Conservation (phyloP, 2,888 invertebrate genomes). For the Oligia fasciuncula region DNA sequence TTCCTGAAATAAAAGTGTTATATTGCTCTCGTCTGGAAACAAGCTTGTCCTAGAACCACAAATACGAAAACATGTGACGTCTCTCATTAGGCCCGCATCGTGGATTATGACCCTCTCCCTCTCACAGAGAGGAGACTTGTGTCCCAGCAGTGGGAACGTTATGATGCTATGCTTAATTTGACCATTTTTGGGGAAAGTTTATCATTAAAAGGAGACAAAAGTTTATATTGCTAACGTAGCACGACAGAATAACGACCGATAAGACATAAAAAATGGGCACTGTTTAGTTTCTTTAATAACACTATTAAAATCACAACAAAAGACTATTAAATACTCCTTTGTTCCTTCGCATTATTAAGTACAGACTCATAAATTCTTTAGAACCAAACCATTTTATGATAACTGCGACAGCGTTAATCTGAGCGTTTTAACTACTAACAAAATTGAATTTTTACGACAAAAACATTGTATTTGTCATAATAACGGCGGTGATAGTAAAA, state of each 20-base stretch:
- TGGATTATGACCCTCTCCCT: neutral
- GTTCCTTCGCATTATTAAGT: constrained; percentile 37
- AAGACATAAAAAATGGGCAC: neutral
- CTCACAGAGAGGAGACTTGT: neutral
- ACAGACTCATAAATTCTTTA: constrained; percentile 50
- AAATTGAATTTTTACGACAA: constrained; percentile 61
- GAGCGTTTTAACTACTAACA: constrained; percentile 52
- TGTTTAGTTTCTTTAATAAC: constrained; percentile 24
- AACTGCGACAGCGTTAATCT: constrained; percentile 59
- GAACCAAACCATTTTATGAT: constrained; percentile 49
- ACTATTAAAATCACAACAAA: constrained; percentile 42
- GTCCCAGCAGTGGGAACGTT: neutral
- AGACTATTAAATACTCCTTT: constrained; percentile 24
- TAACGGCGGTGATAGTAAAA: constrained; percentile 54
- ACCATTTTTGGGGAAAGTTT: neutral
- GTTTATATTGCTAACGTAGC: neutral
- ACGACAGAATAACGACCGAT: neutral
- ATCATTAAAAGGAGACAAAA: neutral
- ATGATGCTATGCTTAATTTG: neutral
- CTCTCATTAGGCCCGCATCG: too few species aligned
- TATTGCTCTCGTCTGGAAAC: neutral
- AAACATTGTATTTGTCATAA: constrained; percentile 64
- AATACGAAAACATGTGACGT: neutral
- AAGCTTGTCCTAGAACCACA: neutral
- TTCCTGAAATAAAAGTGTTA: neutral